Evolutionary conservation across 64 coral and sea anemone species (phyloP), one percentile per base, ranked within the genome.

Genomic region (Pocillopora damicornis): DNA sequence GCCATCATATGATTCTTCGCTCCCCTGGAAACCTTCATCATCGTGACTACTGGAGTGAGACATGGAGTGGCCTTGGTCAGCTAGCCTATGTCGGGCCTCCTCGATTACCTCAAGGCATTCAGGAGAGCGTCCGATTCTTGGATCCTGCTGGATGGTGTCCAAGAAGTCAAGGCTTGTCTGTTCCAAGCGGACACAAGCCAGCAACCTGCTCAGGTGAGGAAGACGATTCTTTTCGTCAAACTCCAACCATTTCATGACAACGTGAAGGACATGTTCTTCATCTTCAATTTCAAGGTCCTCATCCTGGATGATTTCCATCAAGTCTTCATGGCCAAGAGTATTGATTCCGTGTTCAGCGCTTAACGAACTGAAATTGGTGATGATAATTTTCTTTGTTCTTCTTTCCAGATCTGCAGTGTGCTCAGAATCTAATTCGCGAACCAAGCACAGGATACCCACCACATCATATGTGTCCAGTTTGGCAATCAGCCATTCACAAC

Each of bases 251-350:
- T 72, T 73, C 76, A 89, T 58, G 42, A 80, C 45, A 79, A 57
- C 87, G 36, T 59, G 17, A 79, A 73, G 59, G 12, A 89, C 87
- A 18, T 89, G 76, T 89, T 89, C 76, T 58, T 89, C 87, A 22
- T 13, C 58, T 26, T 74, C 23, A 58, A 89, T 61, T 20, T 35
- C 64, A 1, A 89, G 87, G 4, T 45, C 26, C 1, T 89, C 87
- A 23, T 89, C 42, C 16, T 35, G 22, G 57, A 89, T 80, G 12
- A 89, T 60, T 35, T 89, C 76, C 6, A 72, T 80, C 10, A 89
- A 58, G 51, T 72, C 76, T 79, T 80, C 87, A 25, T 71, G 36
- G 17, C 56, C 22, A 13, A 89, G 42, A 4, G 15, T 38, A 35
- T 37, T 16, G 13, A 72, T 80, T 9, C 80, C 77, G 8, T 89